These are phyloP conservation scores for Albula glossodonta DNA, from an alignment of 2,113 vertebrate genomes.

Conservation along the genomic window DNA sequence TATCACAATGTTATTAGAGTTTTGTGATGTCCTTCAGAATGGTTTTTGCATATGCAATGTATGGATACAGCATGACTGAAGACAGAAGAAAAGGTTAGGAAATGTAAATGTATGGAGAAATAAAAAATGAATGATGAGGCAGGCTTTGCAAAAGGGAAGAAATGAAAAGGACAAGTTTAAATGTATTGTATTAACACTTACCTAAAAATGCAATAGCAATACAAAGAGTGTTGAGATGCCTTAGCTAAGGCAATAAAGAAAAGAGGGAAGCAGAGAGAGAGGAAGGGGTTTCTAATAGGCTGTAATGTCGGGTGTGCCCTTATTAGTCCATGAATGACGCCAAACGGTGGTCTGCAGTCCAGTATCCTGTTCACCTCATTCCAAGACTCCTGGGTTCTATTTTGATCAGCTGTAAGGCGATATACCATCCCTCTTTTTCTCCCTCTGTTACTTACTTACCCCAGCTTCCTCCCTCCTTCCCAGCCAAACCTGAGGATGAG, in stretches of 20 bases:
- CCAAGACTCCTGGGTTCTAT: conserved; percentile 66
- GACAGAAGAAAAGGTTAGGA: background rate
- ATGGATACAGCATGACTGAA: background rate
- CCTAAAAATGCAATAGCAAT: background rate
- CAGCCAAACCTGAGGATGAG: conserved; percentile 72
- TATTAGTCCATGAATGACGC: conserved; percentile 65
- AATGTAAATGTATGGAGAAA: background rate
- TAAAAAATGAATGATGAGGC: background rate
- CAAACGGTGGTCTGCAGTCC: conserved; percentile 57
- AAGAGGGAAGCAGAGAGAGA: conserved; percentile 37
- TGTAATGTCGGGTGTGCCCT: conserved; percentile 53
- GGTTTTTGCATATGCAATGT: background rate
- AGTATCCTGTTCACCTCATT: conserved; percentile 74
- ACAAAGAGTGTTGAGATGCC: conserved; percentile 35
- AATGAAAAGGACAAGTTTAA: too few relatives aligned
- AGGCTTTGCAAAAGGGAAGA: too few relatives aligned
- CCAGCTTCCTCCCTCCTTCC: conserved; percentile 55
- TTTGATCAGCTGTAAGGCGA: conserved; percentile 66
- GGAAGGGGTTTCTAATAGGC: conserved; percentile 39
- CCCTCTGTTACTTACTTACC: conserved; percentile 58
- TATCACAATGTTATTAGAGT: background rate
- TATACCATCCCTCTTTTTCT: conserved; percentile 52
- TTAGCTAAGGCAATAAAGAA: conserved; percentile 41
- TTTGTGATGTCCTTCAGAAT: background rate
- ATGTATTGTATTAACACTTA: background rate